A percentile compares a stretch with the other conserved stretches of the same genome.
Conservation (phyloP, 2,888 invertebrate genomes). For the Oligia fasciuncula region DNA sequence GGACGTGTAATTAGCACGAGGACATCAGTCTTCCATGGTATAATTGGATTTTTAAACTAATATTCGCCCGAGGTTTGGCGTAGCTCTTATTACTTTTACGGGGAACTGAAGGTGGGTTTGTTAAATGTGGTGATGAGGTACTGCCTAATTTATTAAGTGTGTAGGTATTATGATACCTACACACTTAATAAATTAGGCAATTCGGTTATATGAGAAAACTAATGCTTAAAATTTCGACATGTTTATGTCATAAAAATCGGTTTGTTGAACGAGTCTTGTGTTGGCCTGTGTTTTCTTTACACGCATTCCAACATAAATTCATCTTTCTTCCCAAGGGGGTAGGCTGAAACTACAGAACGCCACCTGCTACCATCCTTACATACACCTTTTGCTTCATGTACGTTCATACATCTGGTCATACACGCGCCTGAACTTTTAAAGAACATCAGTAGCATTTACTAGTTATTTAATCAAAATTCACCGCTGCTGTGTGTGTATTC, state of each 20-base stretch:
- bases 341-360: neutral
- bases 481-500: no score
- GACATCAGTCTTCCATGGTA: conserved; percentile 28
- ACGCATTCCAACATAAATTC: neutral
- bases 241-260: neutral
- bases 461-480: neutral
- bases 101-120: neutral
- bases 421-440: neutral
- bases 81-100: conserved; percentile 3
- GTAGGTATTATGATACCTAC: no score
- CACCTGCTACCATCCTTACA: neutral
- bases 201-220: neutral
- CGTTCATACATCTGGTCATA: neutral
- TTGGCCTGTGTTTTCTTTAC: neutral
- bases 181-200: no score
- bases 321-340: neutral
- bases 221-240: neutral
- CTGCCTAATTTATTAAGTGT: neutral
- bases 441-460: neutral
- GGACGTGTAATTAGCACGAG: conserved; percentile 37
- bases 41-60: conserved; percentile 53
- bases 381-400: neutral
- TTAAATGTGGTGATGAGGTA: neutral
- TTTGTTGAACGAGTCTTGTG: neutral
- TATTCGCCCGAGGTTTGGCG: conserved; percentile 7